phyloP scores from a whole-genome alignment of 2,888 invertebrate species.

The Callimorpha dominula region DNA sequence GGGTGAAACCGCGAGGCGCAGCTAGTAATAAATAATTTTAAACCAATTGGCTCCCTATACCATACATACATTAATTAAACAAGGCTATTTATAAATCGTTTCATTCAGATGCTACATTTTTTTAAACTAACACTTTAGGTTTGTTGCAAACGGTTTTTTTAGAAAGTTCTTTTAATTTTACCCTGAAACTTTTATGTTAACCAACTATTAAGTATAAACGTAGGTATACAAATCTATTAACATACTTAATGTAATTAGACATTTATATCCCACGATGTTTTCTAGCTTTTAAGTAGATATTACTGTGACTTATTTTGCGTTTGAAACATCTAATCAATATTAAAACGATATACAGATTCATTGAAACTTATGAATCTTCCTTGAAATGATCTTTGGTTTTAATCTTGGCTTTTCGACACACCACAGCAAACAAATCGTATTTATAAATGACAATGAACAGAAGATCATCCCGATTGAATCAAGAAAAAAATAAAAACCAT shows the following conservation, averaged over 20 bases:
- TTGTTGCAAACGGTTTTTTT: too few relatives aligned
- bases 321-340: background rate
- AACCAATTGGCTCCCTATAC: too few relatives aligned
- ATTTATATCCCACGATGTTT: background rate
- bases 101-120: too few relatives aligned
- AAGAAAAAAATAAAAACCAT: conserved; percentile 19
- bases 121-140: too few relatives aligned
- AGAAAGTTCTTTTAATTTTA: too few relatives aligned
- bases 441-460: conserved; percentile 3
- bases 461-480: conserved; percentile 3
- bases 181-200: too few relatives aligned
- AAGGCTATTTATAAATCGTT: too few relatives aligned
- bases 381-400: background rate
- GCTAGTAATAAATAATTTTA: too few relatives aligned
- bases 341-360: background rate
- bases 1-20: too few relatives aligned
- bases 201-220: too few relatives aligned
- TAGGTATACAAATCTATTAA: background rate
- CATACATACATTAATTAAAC: too few relatives aligned
- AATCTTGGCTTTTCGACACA: background rate
- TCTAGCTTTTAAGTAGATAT: background rate
- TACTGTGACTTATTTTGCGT: too few relatives aligned
- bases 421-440: background rate
- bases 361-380: background rate
- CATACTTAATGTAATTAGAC: background rate